A percentile compares a stretch with the other conserved stretches of the same genome.
phyloP scores from a whole-genome alignment of 2,113 vertebrate species.

The Neolamprologus falcicula region DNA sequence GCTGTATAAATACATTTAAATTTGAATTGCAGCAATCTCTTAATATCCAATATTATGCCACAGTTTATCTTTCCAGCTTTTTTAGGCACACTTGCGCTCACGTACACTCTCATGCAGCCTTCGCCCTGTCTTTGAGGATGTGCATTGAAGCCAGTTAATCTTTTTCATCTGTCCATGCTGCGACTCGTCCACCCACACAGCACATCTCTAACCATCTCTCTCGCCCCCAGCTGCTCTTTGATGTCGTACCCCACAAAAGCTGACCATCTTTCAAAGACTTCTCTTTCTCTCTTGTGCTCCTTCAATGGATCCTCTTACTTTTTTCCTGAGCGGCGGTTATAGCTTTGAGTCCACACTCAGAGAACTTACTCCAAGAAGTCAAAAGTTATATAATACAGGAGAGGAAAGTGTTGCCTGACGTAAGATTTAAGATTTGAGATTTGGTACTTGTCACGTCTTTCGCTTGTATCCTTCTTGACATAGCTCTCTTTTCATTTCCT shows the following conservation, averaged over 20 bases:
- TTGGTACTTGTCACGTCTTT: conserved; percentile 6
- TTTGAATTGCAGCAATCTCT: neutral
- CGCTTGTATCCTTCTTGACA: conserved; percentile 15
- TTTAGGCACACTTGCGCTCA: neutral
- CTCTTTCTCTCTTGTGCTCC: conserved; percentile 14
- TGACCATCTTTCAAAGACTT: conserved; percentile 53
- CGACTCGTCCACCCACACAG: conserved; percentile 49
- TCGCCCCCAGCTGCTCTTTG: conserved; percentile 44
- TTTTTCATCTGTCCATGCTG: conserved; percentile 59
- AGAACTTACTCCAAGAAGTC: conserved; percentile 10
- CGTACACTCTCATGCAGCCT: neutral
- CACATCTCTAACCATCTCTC: conserved; percentile 47
- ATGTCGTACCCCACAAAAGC: conserved; percentile 46
- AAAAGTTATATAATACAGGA: conserved; percentile 33
- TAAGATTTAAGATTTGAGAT: conserved; percentile 31
- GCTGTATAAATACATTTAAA: neutral
- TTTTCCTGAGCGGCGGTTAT: neutral
- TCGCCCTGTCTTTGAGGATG: conserved; percentile 11
- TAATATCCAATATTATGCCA: neutral
- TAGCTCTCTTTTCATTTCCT: conserved; percentile 1
- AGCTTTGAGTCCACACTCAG: conserved; percentile 14
- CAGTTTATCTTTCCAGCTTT: neutral
- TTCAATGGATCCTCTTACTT: conserved; percentile 1
- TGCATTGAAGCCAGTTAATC: conserved; percentile 41
- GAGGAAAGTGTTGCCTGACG: conserved; percentile 28